These are phyloP conservation scores for Gonioctena quinquepunctata DNA, from an alignment of 1,140 invertebrate genomes.

Conservation along the genomic window DNA sequence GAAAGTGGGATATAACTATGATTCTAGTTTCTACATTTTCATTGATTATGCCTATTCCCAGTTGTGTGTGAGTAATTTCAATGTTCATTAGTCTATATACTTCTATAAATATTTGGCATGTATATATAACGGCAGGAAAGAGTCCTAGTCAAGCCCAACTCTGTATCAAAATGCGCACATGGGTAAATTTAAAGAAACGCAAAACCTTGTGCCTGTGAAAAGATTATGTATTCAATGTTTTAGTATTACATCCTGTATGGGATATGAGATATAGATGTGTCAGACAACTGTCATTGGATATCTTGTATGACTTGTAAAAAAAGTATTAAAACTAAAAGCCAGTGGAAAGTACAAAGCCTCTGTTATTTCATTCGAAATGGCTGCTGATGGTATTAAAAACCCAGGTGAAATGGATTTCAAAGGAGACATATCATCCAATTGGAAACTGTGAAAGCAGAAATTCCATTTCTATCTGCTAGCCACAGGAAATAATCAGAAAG, in stretches of 20 bases:
- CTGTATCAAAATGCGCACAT: background rate
- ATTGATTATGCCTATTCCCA: conserved; percentile 27
- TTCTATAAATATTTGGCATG: background rate
- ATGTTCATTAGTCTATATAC: background rate
- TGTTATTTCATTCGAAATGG: too few relatives aligned
- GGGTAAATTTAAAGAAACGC: too few relatives aligned
- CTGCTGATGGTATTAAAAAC: too few relatives aligned
- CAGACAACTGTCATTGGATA: background rate
- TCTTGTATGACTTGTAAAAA: too few relatives aligned
- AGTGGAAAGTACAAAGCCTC: too few relatives aligned
- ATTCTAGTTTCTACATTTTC: conserved; percentile 26
- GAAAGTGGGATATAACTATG: conserved; percentile 26
- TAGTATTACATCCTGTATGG: background rate
- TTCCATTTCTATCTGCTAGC: too few relatives aligned
- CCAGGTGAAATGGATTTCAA: too few relatives aligned
- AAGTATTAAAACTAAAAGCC: too few relatives aligned
- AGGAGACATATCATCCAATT: too few relatives aligned
- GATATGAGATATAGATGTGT: background rate
- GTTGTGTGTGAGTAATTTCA: conserved; percentile 45
- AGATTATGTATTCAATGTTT: background rate
- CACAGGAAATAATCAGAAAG: too few relatives aligned
- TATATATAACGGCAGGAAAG: background rate
- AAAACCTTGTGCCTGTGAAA: background rate
- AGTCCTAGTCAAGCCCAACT: background rate
- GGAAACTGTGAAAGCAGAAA: too few relatives aligned